Evolutionary conservation across 2,113 vertebrate species (phyloP), one percentile per base, ranked within the genome.

Genomic region (Nanorana parkeri): DNA sequence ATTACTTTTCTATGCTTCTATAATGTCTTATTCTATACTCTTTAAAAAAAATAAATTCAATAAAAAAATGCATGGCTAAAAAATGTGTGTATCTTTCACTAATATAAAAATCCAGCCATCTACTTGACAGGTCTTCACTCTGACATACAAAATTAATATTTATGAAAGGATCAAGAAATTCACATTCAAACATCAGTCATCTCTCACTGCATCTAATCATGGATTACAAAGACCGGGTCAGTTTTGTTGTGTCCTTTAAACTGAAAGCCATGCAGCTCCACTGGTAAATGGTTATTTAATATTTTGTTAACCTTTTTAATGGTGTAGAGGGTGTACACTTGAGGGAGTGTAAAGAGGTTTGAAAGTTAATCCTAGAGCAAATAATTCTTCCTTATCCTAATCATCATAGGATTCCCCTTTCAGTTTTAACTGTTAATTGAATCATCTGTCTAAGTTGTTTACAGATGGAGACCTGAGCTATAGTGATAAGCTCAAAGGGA

Each of bases 11-110:
- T n/a, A n/a, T n/a, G n/a, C n/a, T n/a, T n/a, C n/a, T n/a, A n/a
- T n/a, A n/a, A n/a, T n/a, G n/a, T n/a, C n/a, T n/a, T n/a, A n/a
- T n/a, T n/a, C n/a, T n/a, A n/a, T n/a, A n/a, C n/a, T n/a, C n/a
- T n/a, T n/a, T n/a, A n/a, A n/a, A n/a, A n/a, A n/a, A n/a, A n/a
- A n/a, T n/a, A n/a, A n/a, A n/a, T n/a, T n/a, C n/a, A n/a, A n/a
- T n/a, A n/a, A n/a, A n/a, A n/a, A n/a, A n/a, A n/a, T n/a, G n/a
- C n/a, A n/a, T n/a, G n/a, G n/a, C n/a, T n/a, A n/a, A n/a, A 91
- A 88, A 89, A 89, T 75, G 68, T 41, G 26, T 83, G 69, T 85
- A 88, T 88, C 84, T 89, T 86, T 86, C 86, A 87, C 29, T 56
- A 21, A 67, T 41, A 28, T 54, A 26, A 55, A 47, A 79, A 68